These are phyloP conservation scores for Suncus etruscus DNA, from an alignment of 2,113 vertebrate genomes.

Conservation along the genomic window DNA sequence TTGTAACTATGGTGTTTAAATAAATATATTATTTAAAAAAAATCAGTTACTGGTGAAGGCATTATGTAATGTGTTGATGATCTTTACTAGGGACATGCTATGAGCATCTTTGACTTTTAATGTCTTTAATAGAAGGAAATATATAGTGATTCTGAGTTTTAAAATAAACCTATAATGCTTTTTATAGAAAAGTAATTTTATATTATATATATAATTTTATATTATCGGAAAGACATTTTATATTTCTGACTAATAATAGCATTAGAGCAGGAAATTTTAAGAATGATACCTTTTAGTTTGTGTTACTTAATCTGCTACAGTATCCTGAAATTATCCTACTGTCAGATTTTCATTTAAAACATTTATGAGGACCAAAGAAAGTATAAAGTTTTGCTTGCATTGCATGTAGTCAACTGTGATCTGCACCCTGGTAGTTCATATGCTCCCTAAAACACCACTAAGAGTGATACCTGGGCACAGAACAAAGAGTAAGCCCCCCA, in stretches of 20 bases:
- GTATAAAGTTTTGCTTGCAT: too few relatives aligned
- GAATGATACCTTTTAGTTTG: not conserved
- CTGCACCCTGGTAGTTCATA: too few relatives aligned
- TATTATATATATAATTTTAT: too few relatives aligned
- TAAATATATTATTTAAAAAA: too few relatives aligned
- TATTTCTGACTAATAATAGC: too few relatives aligned
- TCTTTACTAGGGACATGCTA: not conserved
- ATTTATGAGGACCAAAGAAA: not conserved
- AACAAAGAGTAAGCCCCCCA: too few relatives aligned
- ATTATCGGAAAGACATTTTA: too few relatives aligned
- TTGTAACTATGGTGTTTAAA: too few relatives aligned
- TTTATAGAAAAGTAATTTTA: not conserved
- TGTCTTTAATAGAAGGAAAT: not conserved
- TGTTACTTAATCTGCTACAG: not conserved
- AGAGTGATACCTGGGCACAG: too few relatives aligned
- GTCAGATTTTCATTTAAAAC: slow-evolving; percentile 25
- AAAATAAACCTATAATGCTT: slow-evolving; percentile 1
- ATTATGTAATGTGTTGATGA: not conserved
- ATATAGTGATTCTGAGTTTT: not conserved
- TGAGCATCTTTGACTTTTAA: not conserved
- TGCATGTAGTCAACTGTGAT: too few relatives aligned
- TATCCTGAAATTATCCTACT: not conserved
- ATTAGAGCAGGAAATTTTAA: too few relatives aligned
- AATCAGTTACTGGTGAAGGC: not conserved
- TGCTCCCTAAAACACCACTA: too few relatives aligned